Base-by-base conservation (phyloP, 2,797 vertebrate genomes). In the Epinephelus awoara region DNA sequence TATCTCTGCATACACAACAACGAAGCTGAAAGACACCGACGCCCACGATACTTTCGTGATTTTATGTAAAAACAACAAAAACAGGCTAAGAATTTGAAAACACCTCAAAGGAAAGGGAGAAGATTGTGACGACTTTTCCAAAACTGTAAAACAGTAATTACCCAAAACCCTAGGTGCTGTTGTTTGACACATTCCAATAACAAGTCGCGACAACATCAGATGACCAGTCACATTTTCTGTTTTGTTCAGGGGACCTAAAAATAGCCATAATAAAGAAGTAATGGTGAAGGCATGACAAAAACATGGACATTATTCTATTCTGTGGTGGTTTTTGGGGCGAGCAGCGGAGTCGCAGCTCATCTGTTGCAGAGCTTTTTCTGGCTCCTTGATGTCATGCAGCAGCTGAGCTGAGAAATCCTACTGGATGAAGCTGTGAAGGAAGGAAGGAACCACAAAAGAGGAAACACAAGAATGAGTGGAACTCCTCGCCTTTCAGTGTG, bases 131-230 rank as follows among this genome's bases (percentile, higher is more conserved):
- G 62, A 80, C 77, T 86, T 89, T 76, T 83, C 47, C 65, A 71
- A 65, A 79, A 77, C 64, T 65, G 70, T 90, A 87, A 93, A 92
- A 91, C 85, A 93, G 85, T 89, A 94, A 92, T 95, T 94, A 93
- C 74, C 54, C 76, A 50, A 90, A 89, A 88, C 52, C 85, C 55
- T 72, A 8, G 0, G 44, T 25, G 46, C 63, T 91, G 77, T 85
- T 92, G 85, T 90, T 90, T 85, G 87, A 91, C 77, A 83, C 83
- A 77, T 77, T 64, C 67, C 72, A 90, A 91, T 76, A 89, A 91
- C 88, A 92, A 86, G 84, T 81, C 73, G 18, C 66, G 23, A 76
- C 80, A 84, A 83, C 76, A 82, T 85, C 75, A 83, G 80, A 87
- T 92, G 90, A 88, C 86, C 68, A 83, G 89, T 94, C 87, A 90